phyloP scores from a whole-genome alignment of 2,888 invertebrate genomes.

The Idaea biselata region DNA sequence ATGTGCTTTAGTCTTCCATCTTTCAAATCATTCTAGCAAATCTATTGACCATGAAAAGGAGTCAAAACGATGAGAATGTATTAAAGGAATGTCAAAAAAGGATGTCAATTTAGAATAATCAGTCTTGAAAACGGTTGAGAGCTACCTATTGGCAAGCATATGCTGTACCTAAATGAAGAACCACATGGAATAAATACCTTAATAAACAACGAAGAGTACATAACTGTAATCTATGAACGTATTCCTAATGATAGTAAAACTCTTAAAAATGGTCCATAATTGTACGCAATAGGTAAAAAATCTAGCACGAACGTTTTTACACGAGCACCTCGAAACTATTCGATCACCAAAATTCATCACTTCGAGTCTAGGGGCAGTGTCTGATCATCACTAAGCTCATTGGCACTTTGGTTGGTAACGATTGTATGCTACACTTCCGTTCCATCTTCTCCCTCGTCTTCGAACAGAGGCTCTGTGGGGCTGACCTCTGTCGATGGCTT shows the following conservation, averaged over 20 bases:
- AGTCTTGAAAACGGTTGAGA: conserved; percentile 73
- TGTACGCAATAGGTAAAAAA: conserved; percentile 76
- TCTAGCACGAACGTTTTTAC: conserved; percentile 76
- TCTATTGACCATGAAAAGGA: conserved; percentile 37
- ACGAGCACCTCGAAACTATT: conserved; percentile 64
- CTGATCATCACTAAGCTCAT: conserved; percentile 50
- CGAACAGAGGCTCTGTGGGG: conserved; percentile 87
- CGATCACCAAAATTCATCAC: conserved; percentile 45
- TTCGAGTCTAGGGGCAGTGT: conserved; percentile 25
- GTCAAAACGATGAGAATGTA: conserved; percentile 40
- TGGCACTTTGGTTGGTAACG: conserved; percentile 69
- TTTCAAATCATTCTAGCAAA: conserved; percentile 50
- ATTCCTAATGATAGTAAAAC: conserved; percentile 40
- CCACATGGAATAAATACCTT: conserved; percentile 72
- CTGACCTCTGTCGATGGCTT: conserved; percentile 81
- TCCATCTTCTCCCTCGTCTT: conserved; percentile 93
- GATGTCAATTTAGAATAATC: conserved; percentile 75
- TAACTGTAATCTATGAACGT: conserved; percentile 29
- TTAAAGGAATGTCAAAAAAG: conserved; percentile 64
- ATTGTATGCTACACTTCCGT: conserved; percentile 88
- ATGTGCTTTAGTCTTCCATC: conserved; percentile 58
- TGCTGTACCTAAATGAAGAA: conserved; percentile 37
- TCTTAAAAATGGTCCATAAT: conserved; percentile 71
- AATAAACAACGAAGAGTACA: conserved; percentile 55
- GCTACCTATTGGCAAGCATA: conserved; percentile 42